Base-by-base conservation (phyloP, 2,113 vertebrate species). In the Hyla sarda region DNA sequence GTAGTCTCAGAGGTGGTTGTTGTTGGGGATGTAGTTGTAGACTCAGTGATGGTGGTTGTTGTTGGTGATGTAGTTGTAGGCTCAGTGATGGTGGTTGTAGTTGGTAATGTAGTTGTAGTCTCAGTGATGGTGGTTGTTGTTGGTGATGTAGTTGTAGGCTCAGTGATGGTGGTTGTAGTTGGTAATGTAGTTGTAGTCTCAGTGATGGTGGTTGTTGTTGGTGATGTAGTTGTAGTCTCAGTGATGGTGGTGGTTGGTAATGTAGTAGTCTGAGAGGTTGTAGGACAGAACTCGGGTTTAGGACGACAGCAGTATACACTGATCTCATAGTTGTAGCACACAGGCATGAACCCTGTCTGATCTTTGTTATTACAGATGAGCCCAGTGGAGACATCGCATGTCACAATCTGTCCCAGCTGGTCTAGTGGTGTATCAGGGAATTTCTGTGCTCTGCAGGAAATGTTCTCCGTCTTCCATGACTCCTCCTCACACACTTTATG, bases 331-430 rank as follows among this genome's bases (percentile, higher is more conserved):
- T 89, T 75, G 37, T 74, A 37, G 45, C 89, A 89, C 5, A 76
- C 30, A 0, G 83, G 75, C 19, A 52, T 71, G 56, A 16, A 62
- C 9, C 8, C 45, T 2, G 1, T 13, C 21, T 87, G 89, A 50
- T 89, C 89, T n/a, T 62, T 75, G 56, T 89, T 89, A 0, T 87
- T n/a, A 28, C 89, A 89, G 25, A 37, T 82, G n/a, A 89, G 84
- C 1, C 89, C 89, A 2, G 0, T 37, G 32, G 82, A 82, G 32
- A 87, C 25, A 11, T 82, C 7, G 21, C 89, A 90, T 1, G 41
- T 19, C 82, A 90, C 58, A 8, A 28, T 69, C 72, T 90, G 89
- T 2, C 60, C 74, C 69, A 90, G n/a, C 2, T 73, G 60, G 21
- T 74, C 2, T 0, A 87, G 1, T 25, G 83, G 1, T 0, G 0